Evolutionary conservation across 2,888 invertebrate genomes (phyloP).

Genomic region (Conistra vaccinii): DNA sequence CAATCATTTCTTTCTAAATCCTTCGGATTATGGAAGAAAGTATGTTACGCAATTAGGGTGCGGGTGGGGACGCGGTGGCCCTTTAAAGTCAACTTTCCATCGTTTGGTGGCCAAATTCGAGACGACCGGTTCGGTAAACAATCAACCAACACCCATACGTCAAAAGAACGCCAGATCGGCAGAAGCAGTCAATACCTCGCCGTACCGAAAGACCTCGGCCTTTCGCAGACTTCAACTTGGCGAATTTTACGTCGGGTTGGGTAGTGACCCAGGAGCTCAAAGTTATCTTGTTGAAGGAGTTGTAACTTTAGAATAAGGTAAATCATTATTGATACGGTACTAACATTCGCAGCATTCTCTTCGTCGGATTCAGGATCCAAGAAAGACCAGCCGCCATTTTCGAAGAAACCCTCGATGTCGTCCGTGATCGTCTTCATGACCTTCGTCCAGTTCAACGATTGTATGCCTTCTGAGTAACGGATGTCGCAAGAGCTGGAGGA

Average conservation of each 20-base stretch:
- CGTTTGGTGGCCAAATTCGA: too few species aligned
- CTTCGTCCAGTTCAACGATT: slow-evolving; percentile 99
- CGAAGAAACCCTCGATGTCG: slow-evolving; percentile 99
- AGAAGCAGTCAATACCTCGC: too few species aligned
- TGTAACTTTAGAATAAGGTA: background rate
- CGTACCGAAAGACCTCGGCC: too few species aligned
- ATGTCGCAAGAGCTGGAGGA: slow-evolving; percentile 97
- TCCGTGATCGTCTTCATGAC: slow-evolving; percentile 99
- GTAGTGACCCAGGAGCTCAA: too few species aligned
- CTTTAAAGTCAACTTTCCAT: too few species aligned
- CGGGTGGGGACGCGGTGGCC: too few species aligned
- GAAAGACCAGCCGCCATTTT: slow-evolving; percentile 99
- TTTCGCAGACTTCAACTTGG: too few species aligned
- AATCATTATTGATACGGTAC: slow-evolving; percentile 24
- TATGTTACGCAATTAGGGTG: background rate
- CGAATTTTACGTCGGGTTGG: too few species aligned
- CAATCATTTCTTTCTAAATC: background rate
- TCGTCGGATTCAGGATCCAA: slow-evolving; percentile 98
- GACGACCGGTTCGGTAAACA: too few species aligned
- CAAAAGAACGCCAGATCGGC: too few species aligned
- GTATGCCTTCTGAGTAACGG: slow-evolving; percentile 99
- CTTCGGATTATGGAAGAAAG: background rate
- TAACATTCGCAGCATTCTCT: slow-evolving; percentile 87
- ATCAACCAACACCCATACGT: too few species aligned
- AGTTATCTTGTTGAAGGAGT: background rate